Percentiles rank a stretch among this genome's conserved stretches.
phyloP scores from a whole-genome alignment of 2,113 vertebrate genomes.

The Hippoglossus stenolepis region DNA sequence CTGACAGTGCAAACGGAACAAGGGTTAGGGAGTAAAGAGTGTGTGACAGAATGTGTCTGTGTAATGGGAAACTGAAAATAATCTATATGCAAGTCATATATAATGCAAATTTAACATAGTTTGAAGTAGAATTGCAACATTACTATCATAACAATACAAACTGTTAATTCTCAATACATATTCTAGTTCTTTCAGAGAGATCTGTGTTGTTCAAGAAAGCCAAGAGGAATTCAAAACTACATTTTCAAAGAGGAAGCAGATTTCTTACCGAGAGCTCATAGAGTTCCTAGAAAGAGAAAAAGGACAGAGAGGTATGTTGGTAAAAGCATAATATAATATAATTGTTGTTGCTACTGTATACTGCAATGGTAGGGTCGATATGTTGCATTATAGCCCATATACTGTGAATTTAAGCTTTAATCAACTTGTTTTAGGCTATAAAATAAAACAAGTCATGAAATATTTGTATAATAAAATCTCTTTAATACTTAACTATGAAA shows the following conservation, averaged over 20 bases:
- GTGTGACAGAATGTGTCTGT: slow-evolving; percentile 17
- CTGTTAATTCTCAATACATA: not conserved
- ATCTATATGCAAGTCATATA: no score
- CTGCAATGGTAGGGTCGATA: no score
- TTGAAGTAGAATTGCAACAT: not conserved
- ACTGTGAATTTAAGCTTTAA: not conserved
- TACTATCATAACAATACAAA: not conserved
- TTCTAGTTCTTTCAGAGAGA: not conserved
- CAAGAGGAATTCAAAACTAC: not conserved
- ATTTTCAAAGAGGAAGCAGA: slow-evolving; percentile 2
- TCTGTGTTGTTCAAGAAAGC: not conserved
- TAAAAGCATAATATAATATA: not conserved
- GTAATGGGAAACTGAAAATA: slow-evolving; percentile 23
- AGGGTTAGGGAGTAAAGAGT: slow-evolving; percentile 42
- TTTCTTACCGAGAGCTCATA: slow-evolving; percentile 92
- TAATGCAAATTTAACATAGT: no score
- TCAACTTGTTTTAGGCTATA: not conserved
- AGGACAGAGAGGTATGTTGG: not conserved
- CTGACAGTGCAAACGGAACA: slow-evolving; percentile 68
- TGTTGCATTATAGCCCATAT: not conserved
- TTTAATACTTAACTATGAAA: not conserved
- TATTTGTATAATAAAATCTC: not conserved
- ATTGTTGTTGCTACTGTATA: no score
- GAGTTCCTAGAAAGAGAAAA: slow-evolving; percentile 87
- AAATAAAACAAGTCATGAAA: not conserved